Conservation (phyloP, 2,113 vertebrate genomes). For the Telmatochromis brachygnathus region DNA sequence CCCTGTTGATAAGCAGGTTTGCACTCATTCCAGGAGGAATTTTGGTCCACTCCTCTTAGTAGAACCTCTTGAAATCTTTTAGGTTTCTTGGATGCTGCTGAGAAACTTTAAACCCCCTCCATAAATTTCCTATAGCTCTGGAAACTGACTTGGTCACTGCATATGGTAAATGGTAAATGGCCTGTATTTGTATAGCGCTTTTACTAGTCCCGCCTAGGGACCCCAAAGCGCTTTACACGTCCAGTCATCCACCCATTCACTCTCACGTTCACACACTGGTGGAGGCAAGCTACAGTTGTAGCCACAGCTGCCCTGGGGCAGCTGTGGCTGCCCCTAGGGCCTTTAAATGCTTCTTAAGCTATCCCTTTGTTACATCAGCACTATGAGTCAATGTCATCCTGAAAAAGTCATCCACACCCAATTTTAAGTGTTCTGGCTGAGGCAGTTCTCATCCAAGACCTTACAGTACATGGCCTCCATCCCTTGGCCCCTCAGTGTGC, state of each 20-base stretch:
- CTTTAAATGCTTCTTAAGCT: too few species aligned
- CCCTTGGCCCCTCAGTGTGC: not conserved
- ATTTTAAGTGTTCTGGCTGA: not conserved
- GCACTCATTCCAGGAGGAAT: accelerated
- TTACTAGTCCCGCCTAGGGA: too few species aligned
- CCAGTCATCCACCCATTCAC: too few species aligned
- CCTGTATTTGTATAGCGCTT: too few species aligned
- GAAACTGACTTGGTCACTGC: not conserved
- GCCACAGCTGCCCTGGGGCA: too few species aligned
- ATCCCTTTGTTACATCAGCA: not conserved
- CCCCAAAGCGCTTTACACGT: too few species aligned
- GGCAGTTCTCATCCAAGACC: not conserved
- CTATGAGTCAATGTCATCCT: accelerated
- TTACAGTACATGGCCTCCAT: not conserved
- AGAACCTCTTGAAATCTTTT: accelerated
- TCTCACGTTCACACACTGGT: too few species aligned
- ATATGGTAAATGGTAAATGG: too few species aligned
- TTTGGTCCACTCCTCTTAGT: not conserved
- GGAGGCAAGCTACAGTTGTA: too few species aligned
- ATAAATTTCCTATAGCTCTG: not conserved
- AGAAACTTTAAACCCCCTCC: not conserved
- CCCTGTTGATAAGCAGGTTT: not conserved
- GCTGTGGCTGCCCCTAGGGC: too few species aligned
- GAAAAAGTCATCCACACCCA: not conserved
- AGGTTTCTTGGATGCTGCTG: not conserved